Evolutionary conservation across 2,797 vertebrate genomes (phyloP).

Genomic region (Muraenolepis orangiensis): DNA sequence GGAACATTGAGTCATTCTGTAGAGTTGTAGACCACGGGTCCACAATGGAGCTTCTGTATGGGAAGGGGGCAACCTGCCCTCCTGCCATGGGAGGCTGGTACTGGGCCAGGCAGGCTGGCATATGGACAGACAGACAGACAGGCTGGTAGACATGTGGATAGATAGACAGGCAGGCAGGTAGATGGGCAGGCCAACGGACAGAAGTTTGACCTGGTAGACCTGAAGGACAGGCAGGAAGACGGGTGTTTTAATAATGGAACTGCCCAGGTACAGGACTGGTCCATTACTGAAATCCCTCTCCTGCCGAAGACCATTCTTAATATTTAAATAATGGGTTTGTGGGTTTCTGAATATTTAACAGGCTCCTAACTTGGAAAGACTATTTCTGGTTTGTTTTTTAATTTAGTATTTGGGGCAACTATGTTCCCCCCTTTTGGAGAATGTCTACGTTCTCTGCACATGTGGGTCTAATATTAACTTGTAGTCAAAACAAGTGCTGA

Average conservation of each 20-base stretch:
- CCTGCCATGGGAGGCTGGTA: background rate
- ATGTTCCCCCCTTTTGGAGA: background rate
- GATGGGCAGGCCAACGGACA: background rate
- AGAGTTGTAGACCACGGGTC: background rate
- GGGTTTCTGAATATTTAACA: background rate
- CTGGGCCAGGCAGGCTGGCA: background rate
- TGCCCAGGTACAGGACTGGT: background rate
- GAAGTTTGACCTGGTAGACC: no score
- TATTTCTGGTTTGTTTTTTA: background rate
- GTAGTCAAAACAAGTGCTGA: background rate
- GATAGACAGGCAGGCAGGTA: background rate
- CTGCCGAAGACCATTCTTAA: background rate
- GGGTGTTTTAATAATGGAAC: background rate
- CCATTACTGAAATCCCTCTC: background rate
- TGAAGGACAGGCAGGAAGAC: background rate
- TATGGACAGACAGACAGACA: background rate
- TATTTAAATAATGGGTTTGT: background rate
- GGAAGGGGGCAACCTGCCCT: background rate
- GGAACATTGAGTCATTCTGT: slow-evolving; percentile 12
- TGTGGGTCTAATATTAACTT: background rate
- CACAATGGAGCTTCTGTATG: background rate
- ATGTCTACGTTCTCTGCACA: background rate
- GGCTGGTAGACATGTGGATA: background rate
- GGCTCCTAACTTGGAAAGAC: background rate
- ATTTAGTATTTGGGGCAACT: background rate